phyloP scores from a whole-genome alignment of 2,888 invertebrate genomes.

The Leucophora obtusa region DNA sequence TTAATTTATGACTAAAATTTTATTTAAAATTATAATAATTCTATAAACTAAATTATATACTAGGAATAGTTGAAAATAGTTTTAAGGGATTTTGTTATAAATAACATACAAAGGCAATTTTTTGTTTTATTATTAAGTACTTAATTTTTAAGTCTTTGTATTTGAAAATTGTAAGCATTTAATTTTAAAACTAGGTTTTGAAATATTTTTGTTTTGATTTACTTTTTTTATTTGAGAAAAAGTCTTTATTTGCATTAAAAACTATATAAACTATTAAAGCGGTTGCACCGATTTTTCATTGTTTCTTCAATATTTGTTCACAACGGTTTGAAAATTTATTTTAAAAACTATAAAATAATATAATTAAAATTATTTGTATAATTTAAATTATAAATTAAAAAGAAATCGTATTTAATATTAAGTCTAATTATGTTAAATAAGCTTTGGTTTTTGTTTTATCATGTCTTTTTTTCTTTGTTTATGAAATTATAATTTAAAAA shows the following conservation, averaged over 20 bases:
- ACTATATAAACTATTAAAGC: conserved; percentile 53
- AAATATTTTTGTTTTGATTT: conserved; percentile 4
- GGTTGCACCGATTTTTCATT: conserved; percentile 59
- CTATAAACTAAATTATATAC: conserved; percentile 51
- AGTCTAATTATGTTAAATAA: conserved; percentile 51
- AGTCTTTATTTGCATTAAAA: conserved; percentile 49
- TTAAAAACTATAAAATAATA: conserved; percentile 29
- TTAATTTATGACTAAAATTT: conserved; percentile 30
- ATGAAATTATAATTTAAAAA: conserved; percentile 12
- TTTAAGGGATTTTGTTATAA: conserved; percentile 5
- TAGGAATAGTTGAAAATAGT: conserved; percentile 57
- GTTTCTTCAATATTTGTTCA: conserved; percentile 50
- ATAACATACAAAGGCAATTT: conserved; percentile 44
- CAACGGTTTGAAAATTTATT: conserved; percentile 46
- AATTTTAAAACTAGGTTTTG: not conserved
- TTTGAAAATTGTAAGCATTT: conserved; percentile 43
- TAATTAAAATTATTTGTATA: conserved; percentile 9
- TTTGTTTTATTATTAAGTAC: conserved; percentile 47
- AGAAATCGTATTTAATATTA: conserved; percentile 38
- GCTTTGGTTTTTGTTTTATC: conserved; percentile 61
- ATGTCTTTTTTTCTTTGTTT: conserved; percentile 54
- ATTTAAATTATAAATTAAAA: conserved; percentile 13
- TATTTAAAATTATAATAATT: conserved; percentile 32
- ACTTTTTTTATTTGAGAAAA: conserved; percentile 24
- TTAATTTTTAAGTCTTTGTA: conserved; percentile 49